Evolutionary conservation across 2,113 vertebrate species (phyloP).

Genomic region (Nematolebias whitei): DNA sequence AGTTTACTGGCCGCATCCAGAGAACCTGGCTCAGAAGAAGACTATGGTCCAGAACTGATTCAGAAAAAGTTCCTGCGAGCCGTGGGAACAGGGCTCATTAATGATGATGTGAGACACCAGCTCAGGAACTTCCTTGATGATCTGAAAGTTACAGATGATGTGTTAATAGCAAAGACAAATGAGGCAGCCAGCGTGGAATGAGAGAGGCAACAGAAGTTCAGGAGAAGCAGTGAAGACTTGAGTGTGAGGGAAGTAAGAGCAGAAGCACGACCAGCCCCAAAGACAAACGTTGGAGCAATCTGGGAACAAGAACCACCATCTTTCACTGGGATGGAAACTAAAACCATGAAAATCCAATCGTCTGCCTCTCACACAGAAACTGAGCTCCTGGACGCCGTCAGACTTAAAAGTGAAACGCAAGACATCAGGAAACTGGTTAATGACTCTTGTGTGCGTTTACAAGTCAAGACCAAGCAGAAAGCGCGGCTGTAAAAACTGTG

Average conservation of each 20-base stretch:
- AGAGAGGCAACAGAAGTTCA: slow-evolving; percentile 44
- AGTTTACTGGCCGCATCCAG: slow-evolving; percentile 11
- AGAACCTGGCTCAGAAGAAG: slow-evolving; percentile 28
- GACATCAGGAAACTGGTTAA: neutral
- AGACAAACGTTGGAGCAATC: neutral
- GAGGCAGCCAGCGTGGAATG: slow-evolving; percentile 42
- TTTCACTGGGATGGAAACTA: neutral
- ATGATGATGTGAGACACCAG: slow-evolving; percentile 44
- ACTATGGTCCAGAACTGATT: slow-evolving; percentile 33
- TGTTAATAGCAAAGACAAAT: slow-evolving; percentile 34
- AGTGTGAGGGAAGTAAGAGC: slow-evolving; percentile 21
- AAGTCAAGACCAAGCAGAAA: neutral
- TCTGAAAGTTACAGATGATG: slow-evolving; percentile 6
- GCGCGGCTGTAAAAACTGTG: slow-evolving; percentile 22
- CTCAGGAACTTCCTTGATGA: slow-evolving; percentile 38
- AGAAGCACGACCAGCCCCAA: slow-evolving; percentile 6
- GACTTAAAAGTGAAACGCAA: slow-evolving; percentile 20
- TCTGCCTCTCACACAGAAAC: neutral
- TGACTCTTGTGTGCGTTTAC: neutral
- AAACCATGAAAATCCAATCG: slow-evolving; percentile 6
- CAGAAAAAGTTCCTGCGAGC: slow-evolving; percentile 32
- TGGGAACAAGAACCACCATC: slow-evolving; percentile 3
- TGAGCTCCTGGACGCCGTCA: slow-evolving; percentile 9
- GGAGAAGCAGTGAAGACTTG: neutral
- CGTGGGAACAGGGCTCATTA: slow-evolving; percentile 12